Evolutionary conservation across 2,797 vertebrate species (phyloP).

Genomic region (Aldrovandia affinis): DNA sequence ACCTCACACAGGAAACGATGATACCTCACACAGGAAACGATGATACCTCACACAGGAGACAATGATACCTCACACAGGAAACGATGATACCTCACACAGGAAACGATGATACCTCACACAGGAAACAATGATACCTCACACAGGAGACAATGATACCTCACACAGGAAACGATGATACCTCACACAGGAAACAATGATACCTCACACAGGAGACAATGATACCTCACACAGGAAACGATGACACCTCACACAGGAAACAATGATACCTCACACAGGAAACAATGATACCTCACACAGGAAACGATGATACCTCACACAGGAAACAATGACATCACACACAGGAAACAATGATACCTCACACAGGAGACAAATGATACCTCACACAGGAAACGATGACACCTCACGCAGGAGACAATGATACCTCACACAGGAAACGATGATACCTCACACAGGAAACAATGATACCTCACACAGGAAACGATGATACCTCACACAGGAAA

Average conservation of each 20-base stretch:
- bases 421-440: neutral
- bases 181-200: neutral
- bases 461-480: neutral
- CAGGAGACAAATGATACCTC: neutral
- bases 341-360: neutral
- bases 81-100: neutral
- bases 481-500: neutral
- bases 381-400: neutral
- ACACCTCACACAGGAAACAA: no score
- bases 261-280: neutral
- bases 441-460: no score
- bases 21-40: neutral
- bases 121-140: no score
- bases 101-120: neutral
- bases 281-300: neutral
- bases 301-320: neutral
- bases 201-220: no score
- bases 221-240: neutral
- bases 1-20: neutral
- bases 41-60: no score
- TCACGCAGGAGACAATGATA: no score
- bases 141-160: neutral
- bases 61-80: neutral
- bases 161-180: neutral
- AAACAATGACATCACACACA: no score